Evolutionary conservation across 2,113 vertebrate genomes (phyloP).

Genomic region (Mastomys coucha): DNA sequence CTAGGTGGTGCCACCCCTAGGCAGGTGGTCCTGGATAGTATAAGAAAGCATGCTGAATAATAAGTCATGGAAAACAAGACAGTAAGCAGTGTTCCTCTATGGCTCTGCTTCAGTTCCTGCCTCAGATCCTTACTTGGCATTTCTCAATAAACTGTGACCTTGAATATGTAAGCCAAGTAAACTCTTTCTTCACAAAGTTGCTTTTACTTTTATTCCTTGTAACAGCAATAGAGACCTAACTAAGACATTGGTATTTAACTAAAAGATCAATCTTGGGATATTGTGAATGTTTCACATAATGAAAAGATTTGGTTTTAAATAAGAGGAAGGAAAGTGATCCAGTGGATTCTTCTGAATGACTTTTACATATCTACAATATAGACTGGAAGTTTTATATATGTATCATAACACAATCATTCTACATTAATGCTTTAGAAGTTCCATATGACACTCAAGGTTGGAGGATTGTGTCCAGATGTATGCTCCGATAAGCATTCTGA

Average conservation of each 20-base stretch:
- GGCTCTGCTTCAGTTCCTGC: background rate
- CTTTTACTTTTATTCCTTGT: background rate
- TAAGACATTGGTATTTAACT: background rate
- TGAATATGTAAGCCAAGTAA: too few relatives aligned
- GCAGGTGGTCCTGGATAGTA: background rate
- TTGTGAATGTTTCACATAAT: background rate
- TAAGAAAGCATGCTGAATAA: background rate
- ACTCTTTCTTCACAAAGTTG: background rate
- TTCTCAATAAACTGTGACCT: background rate
- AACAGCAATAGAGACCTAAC: background rate
- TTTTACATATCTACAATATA: background rate
- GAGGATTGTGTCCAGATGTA: background rate
- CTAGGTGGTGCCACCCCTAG: background rate
- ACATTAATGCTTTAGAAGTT: background rate
- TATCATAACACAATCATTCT: background rate
- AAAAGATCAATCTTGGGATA: background rate
- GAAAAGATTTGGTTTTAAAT: background rate
- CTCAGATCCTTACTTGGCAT: background rate
- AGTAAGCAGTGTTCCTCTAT: background rate
- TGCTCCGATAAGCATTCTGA: background rate
- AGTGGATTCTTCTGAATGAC: background rate
- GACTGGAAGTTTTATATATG: background rate
- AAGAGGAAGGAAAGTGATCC: background rate
- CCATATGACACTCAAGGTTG: background rate
- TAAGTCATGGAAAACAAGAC: background rate